Base-by-base conservation (phyloP, 1,140 invertebrate genomes). In the Leptonema lineaticorne region DNA sequence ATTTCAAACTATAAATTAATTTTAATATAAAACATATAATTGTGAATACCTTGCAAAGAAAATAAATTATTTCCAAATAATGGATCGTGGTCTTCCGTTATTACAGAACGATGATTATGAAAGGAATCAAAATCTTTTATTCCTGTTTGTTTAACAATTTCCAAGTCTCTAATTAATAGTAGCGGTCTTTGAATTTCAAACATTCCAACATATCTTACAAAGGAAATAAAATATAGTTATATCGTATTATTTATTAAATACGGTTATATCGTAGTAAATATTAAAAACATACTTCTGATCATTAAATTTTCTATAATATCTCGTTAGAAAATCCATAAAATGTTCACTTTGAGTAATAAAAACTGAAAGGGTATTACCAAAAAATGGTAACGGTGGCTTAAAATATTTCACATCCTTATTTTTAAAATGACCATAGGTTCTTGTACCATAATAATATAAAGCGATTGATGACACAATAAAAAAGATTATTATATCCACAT, bases 71-170 rank as follows among this genome's bases (percentile, higher is more conserved):
- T 79, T 20, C 78, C 80, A 24, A 87, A 76, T 0, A 88, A 59
- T 0, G 83, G 82, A 65, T 87, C 86, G 1, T 74, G 30, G 0
- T 84, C 76, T 18, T 76, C 76, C 7, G 73, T 73, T 4, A 84
- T 73, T 48, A 86, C 80, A 1, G 73, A 67, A 7, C 77, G 75
- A 67, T 87, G 85, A 71, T 90, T 83, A 0, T 81, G 75, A 67
- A 90, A 90, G 72, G 85, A 74, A 1, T 89, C 85, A 68, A 90
- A 90, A 65, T 88, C 84, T 74, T 88, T 89, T 0, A 90, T 78
- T 0, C 80, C 79, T 1, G 89, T 79, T 33, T 78, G 76, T 69
- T 84, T 87, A 1, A 89, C 84, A 6, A 88, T 22, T 24, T 89
- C 85, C 0, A 83, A 83, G 75, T 89, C 87, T 29, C 81, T 63